Evolutionary conservation across 2,888 invertebrate species (phyloP).

Genomic region (Seira musarum): DNA sequence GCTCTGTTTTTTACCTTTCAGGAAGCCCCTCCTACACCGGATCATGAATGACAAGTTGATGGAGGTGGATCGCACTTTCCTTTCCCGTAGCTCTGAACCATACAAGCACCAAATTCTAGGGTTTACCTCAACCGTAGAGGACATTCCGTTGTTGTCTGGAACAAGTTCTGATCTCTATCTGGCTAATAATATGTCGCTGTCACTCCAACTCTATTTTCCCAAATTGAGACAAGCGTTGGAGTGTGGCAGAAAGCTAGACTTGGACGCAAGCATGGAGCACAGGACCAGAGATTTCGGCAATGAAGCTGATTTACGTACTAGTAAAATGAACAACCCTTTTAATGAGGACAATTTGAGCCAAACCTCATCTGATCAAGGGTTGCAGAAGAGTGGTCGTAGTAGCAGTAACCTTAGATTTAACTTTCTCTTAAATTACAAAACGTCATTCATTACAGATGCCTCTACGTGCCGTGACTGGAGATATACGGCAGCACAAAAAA

Average conservation of each 20-base stretch:
- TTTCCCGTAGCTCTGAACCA: slow-evolving; percentile 68
- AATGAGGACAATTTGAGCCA: slow-evolving; percentile 42
- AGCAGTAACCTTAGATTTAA: slow-evolving; percentile 6
- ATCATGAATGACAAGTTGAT: slow-evolving; percentile 70
- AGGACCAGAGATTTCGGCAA: slow-evolving; percentile 44
- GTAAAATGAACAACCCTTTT: slow-evolving; percentile 37
- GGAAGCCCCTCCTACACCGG: slow-evolving; percentile 68
- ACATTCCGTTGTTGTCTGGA: slow-evolving; percentile 45
- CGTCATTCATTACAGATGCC: slow-evolving; percentile 43
- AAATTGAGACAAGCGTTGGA: slow-evolving; percentile 66
- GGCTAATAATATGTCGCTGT: slow-evolving; percentile 57
- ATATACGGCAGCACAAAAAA: slow-evolving; percentile 60
- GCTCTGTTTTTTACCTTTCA: slow-evolving; percentile 52
- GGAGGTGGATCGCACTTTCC: slow-evolving; percentile 68
- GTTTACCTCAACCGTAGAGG: slow-evolving; percentile 60
- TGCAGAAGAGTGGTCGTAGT: background rate
- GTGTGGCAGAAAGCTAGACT: slow-evolving; percentile 60
- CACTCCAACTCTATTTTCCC: slow-evolving; percentile 66
- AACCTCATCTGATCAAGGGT: slow-evolving; percentile 36
- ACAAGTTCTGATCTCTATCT: slow-evolving; percentile 41
- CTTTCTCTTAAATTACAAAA: slow-evolving; percentile 43
- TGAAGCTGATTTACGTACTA: slow-evolving; percentile 49
- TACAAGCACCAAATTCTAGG: slow-evolving; percentile 69
- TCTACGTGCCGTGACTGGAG: slow-evolving; percentile 64
- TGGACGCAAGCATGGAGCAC: slow-evolving; percentile 30